Conservation (phyloP, 2,113 vertebrate genomes). For the Alligator mississippiensis region DNA sequence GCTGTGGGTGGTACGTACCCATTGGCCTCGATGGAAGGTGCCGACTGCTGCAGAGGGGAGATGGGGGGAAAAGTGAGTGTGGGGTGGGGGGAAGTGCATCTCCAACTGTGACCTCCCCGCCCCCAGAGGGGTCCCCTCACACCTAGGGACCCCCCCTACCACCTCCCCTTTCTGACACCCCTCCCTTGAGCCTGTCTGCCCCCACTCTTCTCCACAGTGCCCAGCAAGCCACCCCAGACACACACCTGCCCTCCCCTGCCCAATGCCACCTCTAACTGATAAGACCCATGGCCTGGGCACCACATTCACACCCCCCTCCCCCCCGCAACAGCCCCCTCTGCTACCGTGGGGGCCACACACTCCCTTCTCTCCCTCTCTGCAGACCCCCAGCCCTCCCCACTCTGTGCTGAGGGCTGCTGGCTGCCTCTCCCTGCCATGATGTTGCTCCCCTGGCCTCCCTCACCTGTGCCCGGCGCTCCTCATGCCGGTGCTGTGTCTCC, state of each 20-base stretch:
- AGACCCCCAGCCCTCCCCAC: neutral
- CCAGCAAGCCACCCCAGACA: neutral
- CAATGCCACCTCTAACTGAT: too few relatives aligned
- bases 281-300: neutral
- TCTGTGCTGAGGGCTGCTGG: neutral
- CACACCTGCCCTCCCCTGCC: too few relatives aligned
- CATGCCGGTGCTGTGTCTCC: constrained; percentile 86
- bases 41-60: constrained; percentile 55
- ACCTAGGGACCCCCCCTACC: neutral
- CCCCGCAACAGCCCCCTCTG: neutral
- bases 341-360: too few relatives aligned
- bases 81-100: neutral
- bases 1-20: constrained; percentile 44
- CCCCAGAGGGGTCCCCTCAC: neutral
- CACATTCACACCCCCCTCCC: neutral
- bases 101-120: neutral
- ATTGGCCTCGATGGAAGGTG: constrained; percentile 71
- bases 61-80: constrained; percentile 65
- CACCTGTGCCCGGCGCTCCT: constrained; percentile 78
- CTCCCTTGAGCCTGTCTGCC: too few relatives aligned
- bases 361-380: too few relatives aligned
- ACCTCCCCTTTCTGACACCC: neutral
- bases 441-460: neutral
- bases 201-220: neutral
- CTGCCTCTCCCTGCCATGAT: too few relatives aligned